A percentile compares a stretch with the other conserved stretches of the same genome.
Conservation (phyloP, 2,888 invertebrate species). For the Pollenia labialis region DNA sequence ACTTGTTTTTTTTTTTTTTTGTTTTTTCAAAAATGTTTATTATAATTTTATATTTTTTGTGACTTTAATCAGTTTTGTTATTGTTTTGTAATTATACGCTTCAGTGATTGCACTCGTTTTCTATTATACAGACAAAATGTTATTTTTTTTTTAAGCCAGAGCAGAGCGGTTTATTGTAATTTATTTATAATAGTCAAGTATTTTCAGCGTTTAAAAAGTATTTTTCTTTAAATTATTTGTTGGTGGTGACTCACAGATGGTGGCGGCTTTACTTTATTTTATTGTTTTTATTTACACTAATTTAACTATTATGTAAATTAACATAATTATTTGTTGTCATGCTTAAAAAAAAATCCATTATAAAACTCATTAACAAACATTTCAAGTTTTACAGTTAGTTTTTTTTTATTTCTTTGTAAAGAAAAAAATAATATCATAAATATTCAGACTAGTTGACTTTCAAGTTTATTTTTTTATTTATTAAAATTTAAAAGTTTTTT, state of each 20-base stretch:
- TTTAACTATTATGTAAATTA: slow-evolving; percentile 37
- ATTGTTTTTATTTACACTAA: neutral
- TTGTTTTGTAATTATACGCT: slow-evolving; percentile 68
- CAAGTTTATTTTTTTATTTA: too few species aligned
- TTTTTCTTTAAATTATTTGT: neutral
- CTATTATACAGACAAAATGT: slow-evolving; percentile 36
- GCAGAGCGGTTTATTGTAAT: slow-evolving; percentile 25
- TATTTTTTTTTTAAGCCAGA: slow-evolving; percentile 44
- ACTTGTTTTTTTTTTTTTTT: neutral
- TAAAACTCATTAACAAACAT: slow-evolving; percentile 8
- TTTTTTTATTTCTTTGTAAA: neutral
- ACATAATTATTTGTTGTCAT: slow-evolving; percentile 21
- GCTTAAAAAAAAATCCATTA: neutral
- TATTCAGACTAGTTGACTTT: too few species aligned
- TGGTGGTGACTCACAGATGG: slow-evolving; percentile 22
- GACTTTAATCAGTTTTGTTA: slow-evolving; percentile 56
- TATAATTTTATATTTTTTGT: slow-evolving; percentile 22
- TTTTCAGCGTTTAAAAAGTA: neutral
- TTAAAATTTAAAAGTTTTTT: too few species aligned
- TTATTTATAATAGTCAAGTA: slow-evolving; percentile 14
- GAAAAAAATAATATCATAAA: too few species aligned
- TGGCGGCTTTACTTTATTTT: neutral
- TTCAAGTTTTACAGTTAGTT: neutral
- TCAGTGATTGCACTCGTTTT: slow-evolving; percentile 58
- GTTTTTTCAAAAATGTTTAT: neutral